Conservation (phyloP, 2,113 vertebrate genomes). For the Amblyopsis rosae region DNA sequence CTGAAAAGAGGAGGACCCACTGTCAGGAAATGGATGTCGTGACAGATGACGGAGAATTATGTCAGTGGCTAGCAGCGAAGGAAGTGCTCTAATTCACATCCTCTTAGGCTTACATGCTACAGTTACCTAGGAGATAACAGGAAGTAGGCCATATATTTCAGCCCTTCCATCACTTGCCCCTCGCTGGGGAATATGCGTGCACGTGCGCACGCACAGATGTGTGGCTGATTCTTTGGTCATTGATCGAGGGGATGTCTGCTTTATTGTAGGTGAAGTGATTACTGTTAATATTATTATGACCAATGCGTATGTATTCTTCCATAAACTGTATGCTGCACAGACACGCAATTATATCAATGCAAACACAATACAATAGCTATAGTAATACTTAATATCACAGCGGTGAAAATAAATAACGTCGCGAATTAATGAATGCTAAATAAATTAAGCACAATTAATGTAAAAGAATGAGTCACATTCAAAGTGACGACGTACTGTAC, state of each 20-base stretch:
- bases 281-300: too few species aligned
- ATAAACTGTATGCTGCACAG: too few species aligned
- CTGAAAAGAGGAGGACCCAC: background rate
- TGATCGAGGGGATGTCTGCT: too few species aligned
- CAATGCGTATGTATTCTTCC: too few species aligned
- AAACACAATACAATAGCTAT: too few species aligned
- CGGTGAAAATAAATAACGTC: too few species aligned
- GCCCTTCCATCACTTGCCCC: constrained; percentile 15
- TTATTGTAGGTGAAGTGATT: too few species aligned
- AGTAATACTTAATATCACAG: too few species aligned
- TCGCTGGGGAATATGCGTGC: constrained; percentile 11
- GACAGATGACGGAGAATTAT: background rate
- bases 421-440: too few species aligned
- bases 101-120: constrained; percentile 32
- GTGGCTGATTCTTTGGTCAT: too few species aligned
- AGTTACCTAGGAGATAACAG: constrained; percentile 61
- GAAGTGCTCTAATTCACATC: constrained; percentile 17
- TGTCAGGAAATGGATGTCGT: background rate
- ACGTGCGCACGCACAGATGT: constrained; percentile 3
- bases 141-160: constrained; percentile 51
- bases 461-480: background rate
- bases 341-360: too few species aligned
- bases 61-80: background rate
- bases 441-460: too few species aligned
- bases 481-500: background rate